Conservation (phyloP, 2,113 vertebrate genomes). For the Xiphophorus couchianus region DNA sequence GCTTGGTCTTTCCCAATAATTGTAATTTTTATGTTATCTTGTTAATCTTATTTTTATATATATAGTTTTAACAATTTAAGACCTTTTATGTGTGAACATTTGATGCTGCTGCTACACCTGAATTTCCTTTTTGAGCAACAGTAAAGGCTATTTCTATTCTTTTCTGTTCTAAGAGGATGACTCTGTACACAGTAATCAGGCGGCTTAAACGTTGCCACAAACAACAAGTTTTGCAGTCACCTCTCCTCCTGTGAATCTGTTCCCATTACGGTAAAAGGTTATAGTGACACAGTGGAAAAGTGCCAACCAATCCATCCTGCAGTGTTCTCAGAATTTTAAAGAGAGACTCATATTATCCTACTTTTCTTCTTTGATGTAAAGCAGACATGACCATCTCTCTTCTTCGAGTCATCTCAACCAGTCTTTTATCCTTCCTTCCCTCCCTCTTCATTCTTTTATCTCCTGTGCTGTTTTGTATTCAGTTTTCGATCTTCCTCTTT, state of each 20-base stretch:
- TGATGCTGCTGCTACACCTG: too few species aligned
- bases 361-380: slow-evolving; percentile 13
- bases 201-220: too few species aligned
- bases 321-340: slow-evolving; percentile 9
- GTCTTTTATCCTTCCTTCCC: slow-evolving; percentile 26
- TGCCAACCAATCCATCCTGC: slow-evolving; percentile 17
- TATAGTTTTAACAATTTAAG: too few species aligned
- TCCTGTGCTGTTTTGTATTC: slow-evolving; percentile 29
- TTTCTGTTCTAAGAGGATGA: too few species aligned
- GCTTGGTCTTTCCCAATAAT: too few species aligned
- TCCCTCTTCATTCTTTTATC: slow-evolving; percentile 35
- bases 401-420: slow-evolving; percentile 29
- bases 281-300: slow-evolving; percentile 8
- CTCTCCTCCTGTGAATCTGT: background rate
- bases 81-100: too few species aligned
- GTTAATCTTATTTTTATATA: too few species aligned
- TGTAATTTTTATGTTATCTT: too few species aligned
- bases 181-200: too few species aligned
- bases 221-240: background rate
- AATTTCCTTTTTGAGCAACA: too few species aligned
- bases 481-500: slow-evolving; percentile 50
- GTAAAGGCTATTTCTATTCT: too few species aligned
- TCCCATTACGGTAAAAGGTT: slow-evolving; percentile 2
- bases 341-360: slow-evolving; percentile 1
- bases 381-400: slow-evolving; percentile 34